Evolutionary conservation across 2,113 vertebrate genomes (phyloP).

Genomic region (Corvus hawaiiensis): DNA sequence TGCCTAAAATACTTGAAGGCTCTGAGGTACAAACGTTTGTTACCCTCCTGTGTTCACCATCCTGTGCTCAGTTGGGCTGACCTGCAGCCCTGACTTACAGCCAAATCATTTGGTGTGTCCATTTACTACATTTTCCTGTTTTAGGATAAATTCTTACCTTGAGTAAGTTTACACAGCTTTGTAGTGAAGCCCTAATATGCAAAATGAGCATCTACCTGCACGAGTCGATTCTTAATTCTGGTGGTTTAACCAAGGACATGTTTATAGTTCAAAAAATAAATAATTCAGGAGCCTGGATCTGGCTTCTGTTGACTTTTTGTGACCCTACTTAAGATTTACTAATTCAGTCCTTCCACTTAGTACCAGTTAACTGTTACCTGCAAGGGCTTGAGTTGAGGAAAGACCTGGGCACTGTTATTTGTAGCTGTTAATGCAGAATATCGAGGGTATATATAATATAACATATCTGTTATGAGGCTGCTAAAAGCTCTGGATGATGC

Average conservation of each 20-base stretch:
- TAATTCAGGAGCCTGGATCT: background rate
- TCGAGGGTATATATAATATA: background rate
- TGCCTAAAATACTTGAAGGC: background rate
- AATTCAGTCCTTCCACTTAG: background rate
- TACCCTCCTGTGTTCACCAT: background rate
- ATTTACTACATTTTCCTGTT: background rate
- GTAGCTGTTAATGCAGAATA: background rate
- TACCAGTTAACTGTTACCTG: background rate
- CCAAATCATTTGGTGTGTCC: background rate
- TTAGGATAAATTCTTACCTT: background rate
- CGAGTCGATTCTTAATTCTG: background rate
- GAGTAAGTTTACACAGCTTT: background rate
- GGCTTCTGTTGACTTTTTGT: background rate
- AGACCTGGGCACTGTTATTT: background rate
- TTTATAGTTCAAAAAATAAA: background rate
- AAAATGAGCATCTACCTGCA: background rate
- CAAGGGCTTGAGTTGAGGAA: background rate
- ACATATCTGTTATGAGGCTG: background rate
- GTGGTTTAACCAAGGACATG: background rate
- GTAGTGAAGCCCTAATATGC: rapidly evolving
- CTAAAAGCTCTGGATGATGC: background rate
- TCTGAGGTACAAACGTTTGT: background rate
- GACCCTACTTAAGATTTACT: background rate
- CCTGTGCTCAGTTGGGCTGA: background rate
- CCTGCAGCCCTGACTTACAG: background rate